Conservation (phyloP, 2,113 vertebrate genomes). For the Tyrannus savana region DNA sequence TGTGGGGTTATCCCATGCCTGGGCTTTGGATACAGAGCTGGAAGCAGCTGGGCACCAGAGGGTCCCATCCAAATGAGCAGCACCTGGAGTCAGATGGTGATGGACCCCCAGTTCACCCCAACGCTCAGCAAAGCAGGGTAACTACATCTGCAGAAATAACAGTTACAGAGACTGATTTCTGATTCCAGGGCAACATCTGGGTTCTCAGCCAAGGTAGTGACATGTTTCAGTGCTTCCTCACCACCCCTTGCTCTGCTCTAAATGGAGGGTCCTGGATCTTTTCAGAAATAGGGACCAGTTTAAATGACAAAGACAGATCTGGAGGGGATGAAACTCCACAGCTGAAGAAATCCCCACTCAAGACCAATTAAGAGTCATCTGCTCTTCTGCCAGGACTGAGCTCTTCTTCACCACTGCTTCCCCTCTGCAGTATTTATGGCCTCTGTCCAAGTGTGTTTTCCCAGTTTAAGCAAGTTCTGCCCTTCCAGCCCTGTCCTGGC, state of each 20-base stretch:
- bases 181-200: not conserved
- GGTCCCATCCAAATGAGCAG: not conserved
- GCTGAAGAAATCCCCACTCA: not conserved
- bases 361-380: not conserved
- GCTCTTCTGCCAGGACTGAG: not conserved
- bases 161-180: rapidly evolving
- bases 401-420: not conserved
- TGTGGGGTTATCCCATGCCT: not conserved
- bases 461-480: not conserved
- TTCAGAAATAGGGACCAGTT: not conserved
- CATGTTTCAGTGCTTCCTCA: not conserved
- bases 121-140: not conserved
- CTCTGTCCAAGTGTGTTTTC: not conserved
- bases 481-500: not conserved
- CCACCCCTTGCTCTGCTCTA: not conserved
- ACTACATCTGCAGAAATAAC: not conserved
- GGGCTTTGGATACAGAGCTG: not conserved
- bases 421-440: rapidly evolving
- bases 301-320: not conserved
- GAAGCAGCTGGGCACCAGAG: not conserved
- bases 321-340: not conserved
- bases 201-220: not conserved
- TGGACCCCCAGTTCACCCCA: not conserved
- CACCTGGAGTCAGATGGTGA: not conserved
- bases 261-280: not conserved